Percentiles rank a stretch among this genome's conserved stretches.
Conservation (phyloP, 2,113 vertebrate genomes). For the Phrynocephalus versicolor region DNA sequence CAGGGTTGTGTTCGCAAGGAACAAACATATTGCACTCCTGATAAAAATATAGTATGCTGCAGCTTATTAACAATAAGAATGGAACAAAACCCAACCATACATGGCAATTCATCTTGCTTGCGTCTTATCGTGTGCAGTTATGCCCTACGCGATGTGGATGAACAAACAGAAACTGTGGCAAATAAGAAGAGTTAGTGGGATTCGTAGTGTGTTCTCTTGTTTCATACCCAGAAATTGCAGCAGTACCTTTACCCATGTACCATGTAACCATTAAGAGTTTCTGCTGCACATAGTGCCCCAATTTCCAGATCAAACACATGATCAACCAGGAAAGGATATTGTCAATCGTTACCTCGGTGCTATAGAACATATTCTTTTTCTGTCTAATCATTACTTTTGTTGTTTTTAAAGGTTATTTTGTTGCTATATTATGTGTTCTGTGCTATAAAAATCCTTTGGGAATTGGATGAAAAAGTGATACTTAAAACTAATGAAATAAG, state of each 20-base stretch:
- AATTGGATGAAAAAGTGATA: neutral
- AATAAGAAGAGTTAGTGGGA: no score
- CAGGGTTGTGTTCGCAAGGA: neutral
- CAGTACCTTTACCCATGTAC: neutral
- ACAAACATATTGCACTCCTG: neutral
- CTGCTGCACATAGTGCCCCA: neutral
- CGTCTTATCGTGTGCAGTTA: no score
- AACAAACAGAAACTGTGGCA: no score
- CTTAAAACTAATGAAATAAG: neutral
- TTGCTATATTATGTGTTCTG: neutral
- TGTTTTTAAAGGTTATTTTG: neutral
- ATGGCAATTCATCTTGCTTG: no score
- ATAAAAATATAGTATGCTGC: neutral
- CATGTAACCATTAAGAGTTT: no score
- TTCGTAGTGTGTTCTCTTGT: no score
- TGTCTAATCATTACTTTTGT: neutral
- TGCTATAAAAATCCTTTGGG: neutral
- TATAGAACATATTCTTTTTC: neutral
- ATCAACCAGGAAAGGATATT: neutral
- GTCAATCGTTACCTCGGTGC: neutral
- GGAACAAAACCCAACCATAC: no score
- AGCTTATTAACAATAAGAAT: neutral
- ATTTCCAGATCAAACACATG: neutral
- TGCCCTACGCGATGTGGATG: no score
- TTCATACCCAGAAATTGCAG: no score